phyloP scores from a whole-genome alignment of 2,113 vertebrate species.

The Vulpes lagopus region DNA sequence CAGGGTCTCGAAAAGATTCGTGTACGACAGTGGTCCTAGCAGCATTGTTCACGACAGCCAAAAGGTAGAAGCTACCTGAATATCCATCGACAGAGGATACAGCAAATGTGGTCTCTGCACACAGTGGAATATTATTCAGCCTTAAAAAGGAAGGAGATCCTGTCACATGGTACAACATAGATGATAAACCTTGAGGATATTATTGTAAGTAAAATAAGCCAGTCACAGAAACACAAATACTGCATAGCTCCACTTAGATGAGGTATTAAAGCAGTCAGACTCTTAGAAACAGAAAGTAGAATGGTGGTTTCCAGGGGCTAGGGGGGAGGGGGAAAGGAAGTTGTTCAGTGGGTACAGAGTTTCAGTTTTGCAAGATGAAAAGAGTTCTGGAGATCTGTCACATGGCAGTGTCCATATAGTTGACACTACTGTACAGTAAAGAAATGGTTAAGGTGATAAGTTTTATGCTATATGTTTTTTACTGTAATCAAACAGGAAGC shows the following conservation, averaged over 20 bases:
- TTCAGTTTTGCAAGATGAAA: slow-evolving; percentile 10
- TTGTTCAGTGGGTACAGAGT: background rate
- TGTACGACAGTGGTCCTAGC: background rate
- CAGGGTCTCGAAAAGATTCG: background rate
- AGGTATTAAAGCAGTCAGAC: background rate
- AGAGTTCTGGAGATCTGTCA: background rate
- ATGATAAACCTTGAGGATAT: background rate
- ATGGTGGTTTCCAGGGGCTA: background rate
- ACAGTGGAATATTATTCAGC: background rate
- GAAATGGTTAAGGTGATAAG: background rate
- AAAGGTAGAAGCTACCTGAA: background rate
- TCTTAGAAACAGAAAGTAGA: slow-evolving; percentile 27
- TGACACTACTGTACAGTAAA: background rate
- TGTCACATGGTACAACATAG: background rate
- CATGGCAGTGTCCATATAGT: background rate
- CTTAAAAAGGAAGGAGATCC: slow-evolving; percentile 16
- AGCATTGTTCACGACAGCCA: background rate
- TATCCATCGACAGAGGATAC: background rate
- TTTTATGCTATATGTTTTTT: background rate
- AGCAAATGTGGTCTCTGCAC: background rate
- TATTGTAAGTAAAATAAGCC: background rate
- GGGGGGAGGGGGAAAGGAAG: background rate
- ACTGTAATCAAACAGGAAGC: background rate
- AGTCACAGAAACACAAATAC: background rate
- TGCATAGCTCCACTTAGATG: background rate